Percentiles rank a stretch among this genome's conserved stretches.
phyloP scores from a whole-genome alignment of 2,888 invertebrate species.

The Galeopsomyia nigrocyanea region DNA sequence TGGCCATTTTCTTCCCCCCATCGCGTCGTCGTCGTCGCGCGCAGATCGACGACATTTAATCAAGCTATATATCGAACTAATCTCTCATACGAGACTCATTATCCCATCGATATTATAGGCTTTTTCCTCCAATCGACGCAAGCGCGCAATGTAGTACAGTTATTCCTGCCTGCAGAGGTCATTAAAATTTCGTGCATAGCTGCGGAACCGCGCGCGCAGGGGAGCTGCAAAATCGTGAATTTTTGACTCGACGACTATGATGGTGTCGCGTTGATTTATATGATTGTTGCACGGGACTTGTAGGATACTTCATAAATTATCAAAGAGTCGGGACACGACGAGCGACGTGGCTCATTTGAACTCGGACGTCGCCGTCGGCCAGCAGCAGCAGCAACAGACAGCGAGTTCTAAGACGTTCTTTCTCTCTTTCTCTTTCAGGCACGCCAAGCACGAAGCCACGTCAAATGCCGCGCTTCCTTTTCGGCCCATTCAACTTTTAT shows the following conservation, averaged over 20 bases:
- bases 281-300: slow-evolving; percentile 62
- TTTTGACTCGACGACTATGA: slow-evolving; percentile 4
- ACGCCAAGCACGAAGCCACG: slow-evolving; percentile 62
- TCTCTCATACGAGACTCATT: too few relatives aligned
- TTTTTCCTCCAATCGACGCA: too few relatives aligned
- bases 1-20: too few relatives aligned
- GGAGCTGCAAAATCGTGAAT: neutral
- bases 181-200: too few relatives aligned
- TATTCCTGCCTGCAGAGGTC: too few relatives aligned
- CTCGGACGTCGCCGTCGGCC: slow-evolving; percentile 51
- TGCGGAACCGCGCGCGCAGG: too few relatives aligned
- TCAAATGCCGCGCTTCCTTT: slow-evolving; percentile 53
- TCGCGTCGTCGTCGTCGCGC: too few relatives aligned
- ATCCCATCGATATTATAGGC: too few relatives aligned
- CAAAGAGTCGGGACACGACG: slow-evolving; percentile 55
- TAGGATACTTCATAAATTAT: slow-evolving; percentile 68
- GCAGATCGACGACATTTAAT: too few relatives aligned
- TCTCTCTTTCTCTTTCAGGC: slow-evolving; percentile 50
- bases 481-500: slow-evolving; percentile 17
- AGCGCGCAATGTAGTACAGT: too few relatives aligned
- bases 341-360: slow-evolving; percentile 50
- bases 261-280: slow-evolving; percentile 67
- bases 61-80: too few relatives aligned
- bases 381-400: too few relatives aligned
- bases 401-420: neutral